phyloP scores from a whole-genome alignment of 2,113 vertebrate genomes.

The Taurulus bubalis region DNA sequence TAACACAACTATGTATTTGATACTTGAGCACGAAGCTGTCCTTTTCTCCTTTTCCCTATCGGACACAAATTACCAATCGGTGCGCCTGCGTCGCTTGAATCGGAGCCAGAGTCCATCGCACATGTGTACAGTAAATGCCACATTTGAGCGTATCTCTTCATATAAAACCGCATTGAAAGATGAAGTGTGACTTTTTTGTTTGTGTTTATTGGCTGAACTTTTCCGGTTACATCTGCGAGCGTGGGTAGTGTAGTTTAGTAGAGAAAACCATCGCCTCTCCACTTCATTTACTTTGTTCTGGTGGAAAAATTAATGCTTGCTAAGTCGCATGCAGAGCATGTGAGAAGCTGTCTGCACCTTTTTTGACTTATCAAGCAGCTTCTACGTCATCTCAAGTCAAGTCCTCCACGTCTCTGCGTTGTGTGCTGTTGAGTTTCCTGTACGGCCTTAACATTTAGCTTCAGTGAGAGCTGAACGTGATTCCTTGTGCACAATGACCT shows the following conservation, averaged over 20 bases:
- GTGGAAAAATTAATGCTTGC: conserved; percentile 18
- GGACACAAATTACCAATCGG: not conserved
- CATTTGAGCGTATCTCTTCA: not conserved
- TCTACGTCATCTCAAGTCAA: not conserved
- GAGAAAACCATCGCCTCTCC: not conserved
- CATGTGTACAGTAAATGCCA: not conserved
- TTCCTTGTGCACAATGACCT: conserved; percentile 49
- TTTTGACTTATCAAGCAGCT: conserved; percentile 8
- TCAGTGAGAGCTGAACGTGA: conserved; percentile 10
- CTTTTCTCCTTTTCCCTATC: not conserved
- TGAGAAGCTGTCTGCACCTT: conserved; percentile 6
- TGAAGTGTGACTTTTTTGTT: not conserved
- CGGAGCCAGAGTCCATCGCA: not conserved
- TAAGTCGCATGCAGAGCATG: conserved; percentile 11
- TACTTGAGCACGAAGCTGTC: conserved; percentile 18
- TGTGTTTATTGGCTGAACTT: conserved; percentile 1
- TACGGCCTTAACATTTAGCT: conserved; percentile 16
- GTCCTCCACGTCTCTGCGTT: not conserved
- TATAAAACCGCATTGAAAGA: not conserved
- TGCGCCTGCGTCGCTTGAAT: not conserved
- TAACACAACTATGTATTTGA: conserved; percentile 35
- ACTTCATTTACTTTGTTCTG: conserved; percentile 12
- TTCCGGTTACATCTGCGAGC: not conserved
- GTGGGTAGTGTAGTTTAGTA: not conserved
- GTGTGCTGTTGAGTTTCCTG: not conserved